A percentile compares a stretch with the other conserved stretches of the same genome.
These are phyloP conservation scores for Halichoeres trimaculatus DNA, from an alignment of 2,113 vertebrate genomes.

Conservation along the genomic window DNA sequence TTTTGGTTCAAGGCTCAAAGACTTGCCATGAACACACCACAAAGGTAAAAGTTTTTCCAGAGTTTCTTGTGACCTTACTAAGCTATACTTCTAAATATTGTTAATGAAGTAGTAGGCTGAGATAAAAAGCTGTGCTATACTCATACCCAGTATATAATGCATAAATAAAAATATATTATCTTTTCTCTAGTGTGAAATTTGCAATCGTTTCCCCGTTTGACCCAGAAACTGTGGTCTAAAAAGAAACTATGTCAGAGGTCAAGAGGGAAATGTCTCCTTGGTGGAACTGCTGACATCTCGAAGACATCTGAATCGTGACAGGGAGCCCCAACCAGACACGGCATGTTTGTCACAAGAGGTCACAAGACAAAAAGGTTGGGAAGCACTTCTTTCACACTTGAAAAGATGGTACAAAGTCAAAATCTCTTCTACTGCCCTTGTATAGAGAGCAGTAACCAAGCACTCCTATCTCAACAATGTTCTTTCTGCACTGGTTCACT, in stretches of 20 bases:
- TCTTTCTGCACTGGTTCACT: background rate
- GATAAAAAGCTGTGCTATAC: too few species aligned
- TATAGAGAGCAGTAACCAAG: background rate
- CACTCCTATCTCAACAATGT: background rate
- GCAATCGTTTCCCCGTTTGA: background rate
- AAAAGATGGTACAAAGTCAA: background rate
- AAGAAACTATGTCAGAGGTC: slow-evolving; percentile 2
- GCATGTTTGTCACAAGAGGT: background rate
- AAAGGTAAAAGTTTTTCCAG: too few species aligned
- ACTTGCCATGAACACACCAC: too few species aligned
- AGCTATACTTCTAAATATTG: too few species aligned
- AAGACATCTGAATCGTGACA: slow-evolving; percentile 16
- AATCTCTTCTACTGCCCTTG: too few species aligned
- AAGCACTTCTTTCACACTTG: background rate
- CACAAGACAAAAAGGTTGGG: background rate
- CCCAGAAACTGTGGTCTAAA: background rate
- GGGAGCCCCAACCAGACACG: slow-evolving; percentile 1
- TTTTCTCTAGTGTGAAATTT: background rate
- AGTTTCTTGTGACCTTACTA: too few species aligned
- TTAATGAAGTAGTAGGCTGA: too few species aligned
- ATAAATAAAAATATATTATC: too few species aligned
- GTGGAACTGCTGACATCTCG: slow-evolving; percentile 2
- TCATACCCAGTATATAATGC: too few species aligned
- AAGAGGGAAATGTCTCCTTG: background rate
- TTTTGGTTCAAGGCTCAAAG: too few species aligned